Base-by-base conservation (phyloP, 30 jellyfish, hydroid and myxozoan species). In the Haliclystus octoradiatus region DNA sequence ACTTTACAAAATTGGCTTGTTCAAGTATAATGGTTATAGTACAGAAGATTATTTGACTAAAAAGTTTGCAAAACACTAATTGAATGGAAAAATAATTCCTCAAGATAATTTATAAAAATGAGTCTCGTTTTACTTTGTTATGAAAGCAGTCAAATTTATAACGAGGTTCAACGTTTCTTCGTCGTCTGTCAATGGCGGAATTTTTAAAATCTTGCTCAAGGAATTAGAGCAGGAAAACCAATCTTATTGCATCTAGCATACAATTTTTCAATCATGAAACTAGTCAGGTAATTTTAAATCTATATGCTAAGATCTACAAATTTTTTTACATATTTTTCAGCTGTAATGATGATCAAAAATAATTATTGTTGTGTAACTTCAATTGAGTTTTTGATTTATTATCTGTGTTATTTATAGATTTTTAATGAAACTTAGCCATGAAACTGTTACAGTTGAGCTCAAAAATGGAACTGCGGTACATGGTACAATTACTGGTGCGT, bases 391-490 rank as follows among this genome's bases (percentile, higher is more conserved):
- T 40, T 40, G 57, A 40, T 40, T 40, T 5, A 19, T 40, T 40
- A 9, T 19, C 57, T 40, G n/a, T n/a, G n/a, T n/a, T n/a, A 33
- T 7, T 32, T 33, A 7, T 33, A 90, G 98, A 78, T 90, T 90
- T 82, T 69, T 90, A 62, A 90, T 90, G 98, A 90, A 90, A 66
- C 85, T 90, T 65, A 90, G 98, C 70, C 98, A 90, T 61, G 98
- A 90, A 70, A 81, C 98, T 67, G 98, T 90, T 30, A 90, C 98
- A 1, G 57, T 90, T 2, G 98, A 90, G 68, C 64, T 90, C 52
- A 90, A 90, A 68, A 82, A 90, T 82, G 98, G 98, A 26, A 90
- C 95, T 30, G 92, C 76, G 22, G 92, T 70, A 5, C 98, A 90
- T 69, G 98, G 98, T 24, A 90, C 98, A 35, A 90, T 90, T 3